Conservation (phyloP, 2,113 vertebrate genomes). For the Hippocampus mohnikei region DNA sequence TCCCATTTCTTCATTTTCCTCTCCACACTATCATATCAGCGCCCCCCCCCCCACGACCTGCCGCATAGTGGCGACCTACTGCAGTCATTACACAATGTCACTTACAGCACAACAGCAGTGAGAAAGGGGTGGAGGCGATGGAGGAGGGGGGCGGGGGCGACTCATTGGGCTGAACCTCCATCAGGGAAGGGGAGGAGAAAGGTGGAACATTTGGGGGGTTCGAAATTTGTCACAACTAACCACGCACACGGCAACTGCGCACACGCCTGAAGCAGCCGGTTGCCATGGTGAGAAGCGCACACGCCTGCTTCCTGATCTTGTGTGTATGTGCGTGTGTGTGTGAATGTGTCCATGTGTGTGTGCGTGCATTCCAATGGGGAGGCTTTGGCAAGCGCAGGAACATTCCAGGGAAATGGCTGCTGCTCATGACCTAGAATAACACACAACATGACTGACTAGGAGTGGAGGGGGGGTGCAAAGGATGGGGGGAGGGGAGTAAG, state of each 20-base stretch:
- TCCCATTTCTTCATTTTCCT: slow-evolving; percentile 68
- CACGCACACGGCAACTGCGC: not conserved
- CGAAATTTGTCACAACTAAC: not conserved
- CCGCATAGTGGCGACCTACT: slow-evolving; percentile 66
- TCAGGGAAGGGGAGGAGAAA: not conserved
- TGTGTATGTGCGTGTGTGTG: slow-evolving; percentile 48
- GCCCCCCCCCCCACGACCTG: slow-evolving; percentile 59
- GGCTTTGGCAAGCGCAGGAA: slow-evolving; percentile 62
- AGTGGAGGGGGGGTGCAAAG: not conserved
- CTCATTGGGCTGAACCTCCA: slow-evolving; percentile 38
- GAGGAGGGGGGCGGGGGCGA: slow-evolving; percentile 18
- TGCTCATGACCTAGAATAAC: slow-evolving; percentile 66
- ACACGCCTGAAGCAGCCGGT: not conserved
- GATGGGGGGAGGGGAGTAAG: slow-evolving; percentile 1
- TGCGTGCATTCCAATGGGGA: slow-evolving; percentile 72
- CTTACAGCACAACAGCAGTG: slow-evolving; percentile 25
- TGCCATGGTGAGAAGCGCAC: slow-evolving; percentile 1
- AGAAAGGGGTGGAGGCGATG: not conserved
- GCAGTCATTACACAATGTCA: slow-evolving; percentile 77
- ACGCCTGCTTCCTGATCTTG: slow-evolving; percentile 12
- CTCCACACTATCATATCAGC: slow-evolving; percentile 67
- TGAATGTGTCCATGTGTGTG: slow-evolving; percentile 49
- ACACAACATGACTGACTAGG: slow-evolving; percentile 32
- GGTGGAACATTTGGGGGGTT: not conserved
- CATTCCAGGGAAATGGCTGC: slow-evolving; percentile 71